phyloP scores from a whole-genome alignment of 2,113 vertebrate species.

The Formicarius rufipectus region DNA sequence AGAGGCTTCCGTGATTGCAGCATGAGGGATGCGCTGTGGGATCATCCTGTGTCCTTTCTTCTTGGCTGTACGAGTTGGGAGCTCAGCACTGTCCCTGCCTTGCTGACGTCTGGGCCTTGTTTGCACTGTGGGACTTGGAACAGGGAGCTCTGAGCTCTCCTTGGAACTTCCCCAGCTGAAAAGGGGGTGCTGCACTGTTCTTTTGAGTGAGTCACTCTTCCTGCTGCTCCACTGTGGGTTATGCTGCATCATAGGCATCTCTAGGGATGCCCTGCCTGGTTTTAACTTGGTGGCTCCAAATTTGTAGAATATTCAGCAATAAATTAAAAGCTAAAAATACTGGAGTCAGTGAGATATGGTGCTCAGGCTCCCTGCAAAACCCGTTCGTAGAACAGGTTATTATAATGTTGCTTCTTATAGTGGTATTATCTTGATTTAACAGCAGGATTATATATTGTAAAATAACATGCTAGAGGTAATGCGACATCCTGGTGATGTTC shows the following conservation, averaged over 20 bases:
- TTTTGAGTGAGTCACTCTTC: not conserved
- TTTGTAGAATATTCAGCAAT: not conserved
- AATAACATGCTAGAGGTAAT: not conserved
- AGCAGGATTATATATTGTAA: not conserved
- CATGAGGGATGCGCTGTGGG: rapidly evolving
- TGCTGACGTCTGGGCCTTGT: not conserved
- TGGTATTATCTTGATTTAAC: not conserved
- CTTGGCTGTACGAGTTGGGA: not conserved
- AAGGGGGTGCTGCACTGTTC: not conserved
- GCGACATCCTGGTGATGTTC: not conserved
- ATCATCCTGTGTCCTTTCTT: not conserved
- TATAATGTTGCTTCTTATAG: not conserved
- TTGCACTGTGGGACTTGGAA: not conserved
- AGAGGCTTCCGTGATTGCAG: not conserved
- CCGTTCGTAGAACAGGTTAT: not conserved
- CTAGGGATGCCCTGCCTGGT: not conserved
- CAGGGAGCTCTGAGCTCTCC: not conserved
- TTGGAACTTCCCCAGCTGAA: not conserved
- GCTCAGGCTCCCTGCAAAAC: not conserved
- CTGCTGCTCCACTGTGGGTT: not conserved
- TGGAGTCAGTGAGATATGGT: not conserved
- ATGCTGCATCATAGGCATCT: not conserved
- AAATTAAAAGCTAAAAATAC: not conserved
- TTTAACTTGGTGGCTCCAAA: not conserved
- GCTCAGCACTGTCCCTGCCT: not conserved